Conservation (phyloP, 2,797 vertebrate genomes). For the Betta splendens region DNA sequence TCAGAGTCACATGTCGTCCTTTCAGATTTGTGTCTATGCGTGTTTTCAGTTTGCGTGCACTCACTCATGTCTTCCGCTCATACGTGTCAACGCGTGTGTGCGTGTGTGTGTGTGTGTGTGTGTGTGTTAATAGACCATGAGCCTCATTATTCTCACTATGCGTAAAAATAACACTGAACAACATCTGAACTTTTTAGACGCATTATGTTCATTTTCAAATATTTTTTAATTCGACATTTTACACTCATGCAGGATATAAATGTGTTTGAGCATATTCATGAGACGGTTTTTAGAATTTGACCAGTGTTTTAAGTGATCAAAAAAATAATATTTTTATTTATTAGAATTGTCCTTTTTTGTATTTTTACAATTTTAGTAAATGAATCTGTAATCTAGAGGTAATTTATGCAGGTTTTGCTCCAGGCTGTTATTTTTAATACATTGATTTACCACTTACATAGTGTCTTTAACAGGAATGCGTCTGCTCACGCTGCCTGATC, state of each 20-base stretch:
- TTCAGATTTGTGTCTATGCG: slow-evolving; percentile 25
- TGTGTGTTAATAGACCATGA: slow-evolving; percentile 44
- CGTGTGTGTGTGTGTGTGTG: slow-evolving; percentile 41
- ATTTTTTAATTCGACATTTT: slow-evolving; percentile 24
- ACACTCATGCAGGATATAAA: slow-evolving; percentile 26
- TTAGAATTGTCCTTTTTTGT: slow-evolving; percentile 18
- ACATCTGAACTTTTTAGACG: slow-evolving; percentile 35
- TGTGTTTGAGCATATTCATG: slow-evolving; percentile 36
- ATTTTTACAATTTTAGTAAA: slow-evolving; percentile 14
- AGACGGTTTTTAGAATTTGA: slow-evolving; percentile 24
- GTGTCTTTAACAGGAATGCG: slow-evolving; percentile 23
- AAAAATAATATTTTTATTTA: slow-evolving; percentile 12
- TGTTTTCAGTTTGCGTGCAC: slow-evolving; percentile 44
- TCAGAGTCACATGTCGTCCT: slow-evolving; percentile 34
- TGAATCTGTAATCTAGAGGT: slow-evolving; percentile 27
- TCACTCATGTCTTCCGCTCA: slow-evolving; percentile 33
- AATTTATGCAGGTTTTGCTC: slow-evolving; percentile 27
- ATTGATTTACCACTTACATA: slow-evolving; percentile 23
- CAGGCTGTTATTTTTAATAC: slow-evolving; percentile 40
- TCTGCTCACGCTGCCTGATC: slow-evolving; percentile 11
- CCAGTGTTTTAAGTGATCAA: slow-evolving; percentile 28
- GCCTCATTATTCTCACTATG: slow-evolving; percentile 45
- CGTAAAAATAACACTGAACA: slow-evolving; percentile 33
- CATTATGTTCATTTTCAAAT: slow-evolving; percentile 9
- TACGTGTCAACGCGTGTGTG: no score